Evolutionary conservation across 1,140 invertebrate species (phyloP).

Genomic region (Drosophila nigrodunni): DNA sequence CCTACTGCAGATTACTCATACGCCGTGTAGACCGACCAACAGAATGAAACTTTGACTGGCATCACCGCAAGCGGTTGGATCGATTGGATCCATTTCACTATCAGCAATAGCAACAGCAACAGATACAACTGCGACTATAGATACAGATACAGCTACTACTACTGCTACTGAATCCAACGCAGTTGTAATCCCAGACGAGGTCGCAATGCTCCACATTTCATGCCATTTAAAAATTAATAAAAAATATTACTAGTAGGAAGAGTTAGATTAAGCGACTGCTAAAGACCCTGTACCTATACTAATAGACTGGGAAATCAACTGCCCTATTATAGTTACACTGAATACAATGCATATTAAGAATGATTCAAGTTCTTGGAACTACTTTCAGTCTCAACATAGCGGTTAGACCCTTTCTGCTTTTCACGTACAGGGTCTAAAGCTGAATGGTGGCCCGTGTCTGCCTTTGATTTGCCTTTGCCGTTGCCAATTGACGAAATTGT

Average conservation of each 20-base stretch:
- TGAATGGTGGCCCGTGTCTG: conserved; percentile 32
- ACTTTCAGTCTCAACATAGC: no score
- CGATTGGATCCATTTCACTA: conserved; percentile 18
- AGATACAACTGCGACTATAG: no score
- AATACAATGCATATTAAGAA: no score
- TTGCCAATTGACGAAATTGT: conserved; percentile 57
- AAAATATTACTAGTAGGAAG: background rate
- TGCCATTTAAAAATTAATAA: conserved; percentile 34
- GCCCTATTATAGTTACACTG: no score
- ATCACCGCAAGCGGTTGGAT: conserved; percentile 32
- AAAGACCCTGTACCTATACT: no score
- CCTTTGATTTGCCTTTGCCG: conserved; percentile 56
- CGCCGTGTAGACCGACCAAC: conserved; percentile 18
- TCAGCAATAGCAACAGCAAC: background rate
- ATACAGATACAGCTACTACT: background rate
- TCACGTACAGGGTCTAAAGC: background rate
- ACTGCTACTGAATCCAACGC: conserved; percentile 44
- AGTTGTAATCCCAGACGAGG: conserved; percentile 56
- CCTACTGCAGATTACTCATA: conserved; percentile 52
- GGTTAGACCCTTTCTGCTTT: no score
- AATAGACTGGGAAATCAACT: no score
- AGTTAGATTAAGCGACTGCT: no score
- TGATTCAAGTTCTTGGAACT: no score
- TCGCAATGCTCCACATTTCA: conserved; percentile 45
- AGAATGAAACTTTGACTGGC: background rate